Conservation (phyloP, 2,113 vertebrate species). For the Upupa epops region DNA sequence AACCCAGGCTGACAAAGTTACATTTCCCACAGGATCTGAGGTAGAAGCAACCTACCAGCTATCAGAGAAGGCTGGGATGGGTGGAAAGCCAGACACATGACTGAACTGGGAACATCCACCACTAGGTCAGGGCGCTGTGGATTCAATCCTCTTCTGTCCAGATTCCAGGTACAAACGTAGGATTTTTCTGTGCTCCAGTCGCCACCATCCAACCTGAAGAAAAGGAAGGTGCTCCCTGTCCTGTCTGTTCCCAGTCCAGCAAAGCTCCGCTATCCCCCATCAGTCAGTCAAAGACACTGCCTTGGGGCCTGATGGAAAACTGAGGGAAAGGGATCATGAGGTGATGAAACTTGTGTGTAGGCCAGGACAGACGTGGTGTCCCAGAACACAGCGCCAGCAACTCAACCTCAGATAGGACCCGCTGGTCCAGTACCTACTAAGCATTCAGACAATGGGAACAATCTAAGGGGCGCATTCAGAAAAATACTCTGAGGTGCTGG, state of each 20-base stretch:
- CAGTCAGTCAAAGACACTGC: background rate
- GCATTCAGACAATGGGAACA: background rate
- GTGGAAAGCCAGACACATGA: slow-evolving; percentile 88
- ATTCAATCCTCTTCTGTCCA: slow-evolving; percentile 82
- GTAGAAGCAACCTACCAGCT: slow-evolving; percentile 74
- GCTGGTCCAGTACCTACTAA: background rate
- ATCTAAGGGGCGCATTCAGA: background rate
- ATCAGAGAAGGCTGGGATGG: slow-evolving; percentile 83
- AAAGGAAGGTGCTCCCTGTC: background rate
- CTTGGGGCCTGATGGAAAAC: background rate
- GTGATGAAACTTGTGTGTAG: background rate
- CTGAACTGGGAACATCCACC: slow-evolving; percentile 80
- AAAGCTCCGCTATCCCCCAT: background rate
- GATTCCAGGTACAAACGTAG: slow-evolving; percentile 90
- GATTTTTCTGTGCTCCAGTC: slow-evolving; percentile 89
- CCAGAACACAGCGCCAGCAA: background rate
- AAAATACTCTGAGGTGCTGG: background rate
- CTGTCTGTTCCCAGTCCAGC: background rate
- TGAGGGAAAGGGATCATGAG: background rate
- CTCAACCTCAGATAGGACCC: background rate
- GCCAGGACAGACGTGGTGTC: too few species aligned
- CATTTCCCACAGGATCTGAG: background rate
- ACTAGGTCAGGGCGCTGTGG: slow-evolving; percentile 77
- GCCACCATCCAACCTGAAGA: slow-evolving; percentile 79
- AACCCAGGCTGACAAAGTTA: background rate